Conservation (phyloP, 2,888 invertebrate genomes). For the Lasioglossum marginatum region DNA sequence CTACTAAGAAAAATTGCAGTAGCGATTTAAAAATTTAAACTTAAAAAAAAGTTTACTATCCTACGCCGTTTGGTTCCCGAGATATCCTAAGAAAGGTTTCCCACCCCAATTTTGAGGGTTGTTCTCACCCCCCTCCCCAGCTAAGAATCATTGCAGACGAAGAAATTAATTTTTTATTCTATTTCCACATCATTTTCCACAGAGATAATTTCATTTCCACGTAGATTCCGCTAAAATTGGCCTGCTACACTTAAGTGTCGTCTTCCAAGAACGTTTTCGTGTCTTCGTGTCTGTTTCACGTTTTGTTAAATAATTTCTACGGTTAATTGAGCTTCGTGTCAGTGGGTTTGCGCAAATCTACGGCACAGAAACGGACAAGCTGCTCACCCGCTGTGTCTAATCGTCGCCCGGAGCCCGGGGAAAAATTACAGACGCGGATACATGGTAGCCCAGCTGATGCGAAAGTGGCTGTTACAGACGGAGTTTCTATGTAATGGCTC, state of each 20-base stretch:
- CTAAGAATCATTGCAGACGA: background rate
- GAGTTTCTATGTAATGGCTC: conserved; percentile 70
- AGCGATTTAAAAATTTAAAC: no score
- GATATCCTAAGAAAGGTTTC: no score
- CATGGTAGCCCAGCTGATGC: conserved; percentile 42
- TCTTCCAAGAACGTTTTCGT: background rate
- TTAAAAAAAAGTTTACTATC: background rate
- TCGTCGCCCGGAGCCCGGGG: background rate
- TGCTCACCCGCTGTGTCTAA: background rate
- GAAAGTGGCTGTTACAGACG: conserved; percentile 48
- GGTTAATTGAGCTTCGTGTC: background rate
- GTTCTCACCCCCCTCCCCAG: background rate
- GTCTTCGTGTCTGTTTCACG: background rate
- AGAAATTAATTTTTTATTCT: background rate
- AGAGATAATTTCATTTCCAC: background rate
- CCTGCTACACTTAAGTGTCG: background rate
- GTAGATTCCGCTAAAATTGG: background rate
- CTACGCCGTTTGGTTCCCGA: no score
- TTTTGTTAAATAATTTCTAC: background rate
- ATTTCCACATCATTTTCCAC: background rate
- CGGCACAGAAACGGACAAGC: background rate
- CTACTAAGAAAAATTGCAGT: no score
- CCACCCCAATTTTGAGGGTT: no score
- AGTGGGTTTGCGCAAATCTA: background rate
- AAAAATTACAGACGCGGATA: conserved; percentile 47